Base-by-base conservation (phyloP, 2,113 vertebrate species). In the Etheostoma spectabile region DNA sequence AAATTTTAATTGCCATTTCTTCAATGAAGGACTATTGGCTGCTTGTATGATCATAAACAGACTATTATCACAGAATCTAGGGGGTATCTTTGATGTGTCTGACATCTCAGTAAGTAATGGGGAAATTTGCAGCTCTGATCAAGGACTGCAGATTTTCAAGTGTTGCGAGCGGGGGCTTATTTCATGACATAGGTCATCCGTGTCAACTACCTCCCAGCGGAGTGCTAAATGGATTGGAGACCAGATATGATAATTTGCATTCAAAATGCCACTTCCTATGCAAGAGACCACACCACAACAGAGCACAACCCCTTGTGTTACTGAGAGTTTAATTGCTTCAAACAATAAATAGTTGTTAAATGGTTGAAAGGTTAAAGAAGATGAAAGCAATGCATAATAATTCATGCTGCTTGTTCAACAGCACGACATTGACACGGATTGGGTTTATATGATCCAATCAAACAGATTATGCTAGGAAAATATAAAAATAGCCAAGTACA, bases 161-260 rank as follows among this genome's bases (percentile, higher is more conserved):
- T 35, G 10, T 83, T 61, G 79, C n/a, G n/a, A 35, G 27, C 30
- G 22, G 51, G 35, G 22, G 61, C 46, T 42, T 64, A 71, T 77
- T 84, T 72, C 67, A 35, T 66, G 74, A 56, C 68, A 80, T 49
- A 80, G 82, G 84, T 86, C 75, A 77, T 83, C 65, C 85, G 61
- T 65, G 61, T 56, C 75, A 68, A 63, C 68, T 65, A 8, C 55
- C 71, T 80, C 65, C 80, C 74, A 76, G 71, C 55, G 61, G 84
- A 86, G 82, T 49, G 59, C 59, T 62, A 82, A 88, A 76, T 79
- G 80, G 71, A 59, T 74, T 53, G 80, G 84, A 91, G 84, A 85
- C 64, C 60, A 77, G 62, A 74, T 66, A 72, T 45, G 56, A 33
- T 10, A 51, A 84, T 86, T 85, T 86, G 72, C 78, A 82, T 89